Conservation (phyloP, 2,888 invertebrate species). For the Drosophila meridionalis region DNA sequence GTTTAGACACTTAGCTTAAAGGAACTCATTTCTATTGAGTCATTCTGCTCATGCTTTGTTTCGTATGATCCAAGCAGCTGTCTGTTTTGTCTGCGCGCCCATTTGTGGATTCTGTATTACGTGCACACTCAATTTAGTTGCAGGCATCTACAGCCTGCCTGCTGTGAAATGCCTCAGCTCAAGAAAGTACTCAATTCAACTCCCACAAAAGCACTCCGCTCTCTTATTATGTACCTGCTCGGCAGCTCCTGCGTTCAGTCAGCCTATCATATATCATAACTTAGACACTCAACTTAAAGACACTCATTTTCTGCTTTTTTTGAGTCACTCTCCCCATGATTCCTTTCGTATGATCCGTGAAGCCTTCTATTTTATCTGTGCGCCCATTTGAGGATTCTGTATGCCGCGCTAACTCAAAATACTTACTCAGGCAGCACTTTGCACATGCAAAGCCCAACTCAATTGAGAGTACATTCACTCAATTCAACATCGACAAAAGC, state of each 20-base stretch:
- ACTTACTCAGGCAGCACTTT: background rate
- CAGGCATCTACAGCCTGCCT: too few relatives aligned
- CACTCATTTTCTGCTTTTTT: background rate
- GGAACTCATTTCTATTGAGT: too few relatives aligned
- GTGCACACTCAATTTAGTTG: too few relatives aligned
- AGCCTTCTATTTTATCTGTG: background rate
- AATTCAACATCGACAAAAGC: background rate
- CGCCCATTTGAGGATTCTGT: background rate
- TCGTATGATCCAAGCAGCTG: too few relatives aligned
- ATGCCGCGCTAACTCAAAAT: background rate
- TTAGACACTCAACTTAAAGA: background rate
- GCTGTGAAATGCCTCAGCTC: background rate
- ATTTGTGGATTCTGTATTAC: too few relatives aligned
- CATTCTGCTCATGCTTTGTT: too few relatives aligned
- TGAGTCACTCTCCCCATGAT: background rate
- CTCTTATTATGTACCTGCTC: background rate
- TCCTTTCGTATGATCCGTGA: background rate
- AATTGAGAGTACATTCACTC: background rate
- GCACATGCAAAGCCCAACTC: background rate
- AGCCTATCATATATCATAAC: background rate
- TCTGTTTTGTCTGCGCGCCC: too few relatives aligned
- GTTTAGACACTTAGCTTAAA: too few relatives aligned
- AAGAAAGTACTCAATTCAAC: background rate
- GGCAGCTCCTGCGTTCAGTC: background rate
- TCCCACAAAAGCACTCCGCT: background rate